Evolutionary conservation across 2,113 vertebrate species (phyloP), one percentile per base, ranked within the genome.

Genomic region (Calyptomena viridis): DNA sequence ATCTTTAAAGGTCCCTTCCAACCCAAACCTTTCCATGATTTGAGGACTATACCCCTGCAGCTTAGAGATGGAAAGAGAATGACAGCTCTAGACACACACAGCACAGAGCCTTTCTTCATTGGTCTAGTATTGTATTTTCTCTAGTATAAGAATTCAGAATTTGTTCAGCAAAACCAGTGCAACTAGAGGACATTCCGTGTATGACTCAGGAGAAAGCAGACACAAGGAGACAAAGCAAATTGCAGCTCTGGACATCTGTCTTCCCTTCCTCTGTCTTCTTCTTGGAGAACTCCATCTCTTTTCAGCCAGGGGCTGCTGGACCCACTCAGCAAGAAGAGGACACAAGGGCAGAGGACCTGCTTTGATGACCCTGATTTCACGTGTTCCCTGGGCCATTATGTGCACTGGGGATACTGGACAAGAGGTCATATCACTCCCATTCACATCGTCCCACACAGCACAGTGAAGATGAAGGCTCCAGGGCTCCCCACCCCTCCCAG

Each of bases 31-130:
- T 44, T 50, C 50, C 14, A 5, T 8, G 9, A 25, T 72, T 58
- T 15, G 13, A 25, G 14, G 19, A 39, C 8, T 23, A 14, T 14
- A 62, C 7, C 4, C 3, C 9, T 14, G 4, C 28, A 31, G 7
- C 13, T 25, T 22, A 40, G 39, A 39, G 20, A 35, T 33, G 12
- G 7, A 22, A 14, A 4, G 4, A 17, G 28, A 27, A 8, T 33
- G 5, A 67, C 14, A 21, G 5, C 37, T 5, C 9, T 1, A 31
- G 2, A n/a, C n/a, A 58, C 4, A 40, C 35, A 79, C 0, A 2
- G 16, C 14, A 47, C 12, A 19, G 14, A 80, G 12, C 1, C 12
- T 20, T 85, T 37, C 0, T 40, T 49, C 19, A 21, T n/a, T 19
- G 39, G 15, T 30, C 13, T 28, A 23, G 33, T 55, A 27, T 14